These are phyloP conservation scores for Loripinus fragilis DNA, from an alignment of 2,888 invertebrate genomes.

Conservation along the genomic window DNA sequence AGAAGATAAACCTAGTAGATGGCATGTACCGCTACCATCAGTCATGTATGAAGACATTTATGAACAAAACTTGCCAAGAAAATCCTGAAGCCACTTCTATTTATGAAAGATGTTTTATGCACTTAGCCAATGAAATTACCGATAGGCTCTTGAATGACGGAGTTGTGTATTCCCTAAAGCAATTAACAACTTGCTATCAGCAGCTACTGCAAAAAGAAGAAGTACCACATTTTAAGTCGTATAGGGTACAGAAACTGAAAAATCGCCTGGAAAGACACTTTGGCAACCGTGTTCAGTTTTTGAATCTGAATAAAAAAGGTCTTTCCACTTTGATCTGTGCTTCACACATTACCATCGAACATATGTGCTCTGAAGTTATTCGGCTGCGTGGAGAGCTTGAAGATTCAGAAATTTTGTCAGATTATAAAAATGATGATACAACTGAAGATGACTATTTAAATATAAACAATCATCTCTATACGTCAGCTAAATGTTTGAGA, in stretches of 20 bases:
- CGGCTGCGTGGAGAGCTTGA: background rate
- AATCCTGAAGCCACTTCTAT: background rate
- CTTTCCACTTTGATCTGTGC: background rate
- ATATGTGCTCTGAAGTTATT: background rate
- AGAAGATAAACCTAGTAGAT: background rate
- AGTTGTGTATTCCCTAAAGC: too few species aligned
- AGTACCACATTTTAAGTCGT: too few species aligned
- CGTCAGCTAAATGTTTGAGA: too few species aligned
- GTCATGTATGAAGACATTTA: background rate
- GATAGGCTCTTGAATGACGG: too few species aligned
- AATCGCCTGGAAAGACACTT: background rate
- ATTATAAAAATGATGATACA: background rate
- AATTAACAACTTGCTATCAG: too few species aligned
- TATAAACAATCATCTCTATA: background rate
- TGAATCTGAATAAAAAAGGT: background rate
- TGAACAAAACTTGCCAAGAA: background rate
- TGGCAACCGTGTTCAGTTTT: background rate
- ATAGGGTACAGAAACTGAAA: background rate
- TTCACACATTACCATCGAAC: background rate
- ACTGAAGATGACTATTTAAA: background rate
- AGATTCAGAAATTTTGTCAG: background rate
- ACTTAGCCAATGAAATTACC: too few species aligned
- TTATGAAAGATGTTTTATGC: too few species aligned
- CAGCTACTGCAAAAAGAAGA: too few species aligned
- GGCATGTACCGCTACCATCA: background rate